A percentile compares a stretch with the other conserved stretches of the same genome.
Conservation (phyloP, 2,113 vertebrate species). For the Scomber scombrus region DNA sequence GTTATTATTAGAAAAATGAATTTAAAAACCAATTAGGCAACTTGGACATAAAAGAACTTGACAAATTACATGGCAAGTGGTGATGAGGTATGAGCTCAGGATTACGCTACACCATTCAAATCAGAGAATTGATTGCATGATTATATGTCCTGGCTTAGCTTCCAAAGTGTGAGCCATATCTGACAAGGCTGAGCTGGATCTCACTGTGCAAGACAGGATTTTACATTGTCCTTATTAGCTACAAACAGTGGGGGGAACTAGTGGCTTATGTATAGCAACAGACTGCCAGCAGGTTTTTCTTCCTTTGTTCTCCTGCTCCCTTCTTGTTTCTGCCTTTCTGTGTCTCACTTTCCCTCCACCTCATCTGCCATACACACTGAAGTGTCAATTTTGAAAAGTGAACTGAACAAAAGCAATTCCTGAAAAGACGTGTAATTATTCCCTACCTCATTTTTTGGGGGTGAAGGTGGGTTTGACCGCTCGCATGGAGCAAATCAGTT, state of each 20-base stretch:
- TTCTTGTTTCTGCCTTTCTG: conserved; percentile 23
- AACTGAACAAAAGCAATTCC: conserved; percentile 37
- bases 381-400: conserved; percentile 50
- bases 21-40: conserved; percentile 69
- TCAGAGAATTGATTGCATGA: conserved; percentile 59
- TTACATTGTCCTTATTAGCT: conserved; percentile 79
- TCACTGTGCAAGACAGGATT: conserved; percentile 67
- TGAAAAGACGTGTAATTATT: conserved; percentile 54
- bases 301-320: conserved; percentile 57
- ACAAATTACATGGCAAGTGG: conserved; percentile 48
- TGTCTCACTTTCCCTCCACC: conserved; percentile 40
- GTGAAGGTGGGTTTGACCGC: neutral
- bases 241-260: conserved; percentile 73
- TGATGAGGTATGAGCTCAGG: conserved; percentile 26
- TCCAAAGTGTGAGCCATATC: conserved; percentile 50
- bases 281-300: conserved; percentile 60
- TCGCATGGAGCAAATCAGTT: conserved; percentile 43
- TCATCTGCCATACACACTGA: conserved; percentile 23
- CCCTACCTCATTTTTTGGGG: conserved; percentile 10
- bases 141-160: conserved; percentile 62
- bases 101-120: conserved; percentile 37
- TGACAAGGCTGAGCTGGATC: conserved; percentile 69
- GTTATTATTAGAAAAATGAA: conserved; percentile 70
- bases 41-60: conserved; percentile 29
- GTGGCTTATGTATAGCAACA: conserved; percentile 67